These are phyloP conservation scores for Passer domesticus DNA, from an alignment of 2,113 vertebrate species.

Conservation along the genomic window DNA sequence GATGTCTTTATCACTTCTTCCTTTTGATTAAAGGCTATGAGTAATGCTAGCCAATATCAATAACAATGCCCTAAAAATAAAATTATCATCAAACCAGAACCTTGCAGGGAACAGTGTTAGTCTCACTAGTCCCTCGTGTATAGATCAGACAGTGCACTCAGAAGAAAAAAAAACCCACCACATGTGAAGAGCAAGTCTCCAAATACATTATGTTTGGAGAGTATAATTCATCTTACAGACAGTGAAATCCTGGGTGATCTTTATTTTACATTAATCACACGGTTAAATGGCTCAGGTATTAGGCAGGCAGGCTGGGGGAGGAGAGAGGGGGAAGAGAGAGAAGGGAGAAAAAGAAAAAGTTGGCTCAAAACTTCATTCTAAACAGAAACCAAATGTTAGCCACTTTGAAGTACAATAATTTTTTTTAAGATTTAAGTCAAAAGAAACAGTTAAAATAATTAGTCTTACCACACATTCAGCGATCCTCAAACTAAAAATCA, in stretches of 20 bases:
- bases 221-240: not conserved
- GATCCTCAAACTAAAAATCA: not conserved
- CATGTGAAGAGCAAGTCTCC: not conserved
- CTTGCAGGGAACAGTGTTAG: not conserved
- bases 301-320: not conserved
- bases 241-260: not conserved
- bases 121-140: not conserved
- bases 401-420: not conserved
- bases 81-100: not conserved
- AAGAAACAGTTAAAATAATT: not conserved
- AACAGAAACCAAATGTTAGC: conserved; percentile 35
- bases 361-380: not conserved
- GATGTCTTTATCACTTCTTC: conserved; percentile 57
- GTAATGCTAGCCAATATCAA: conserved; percentile 41
- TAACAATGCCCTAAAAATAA: conserved; percentile 40
- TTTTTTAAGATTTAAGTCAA: not conserved
- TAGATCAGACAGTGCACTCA: not conserved
- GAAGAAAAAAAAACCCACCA: not conserved
- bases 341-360: not conserved
- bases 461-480: not conserved
- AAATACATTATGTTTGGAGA: not conserved
- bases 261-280: not conserved
- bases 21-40: conserved; percentile 57
- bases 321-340: not conserved
- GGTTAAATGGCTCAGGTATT: not conserved